Percentiles rank a stretch among this genome's conserved stretches.
These are phyloP conservation scores for Pteronotus mesoamericanus DNA, from an alignment of 2,797 vertebrate genomes.

Conservation along the genomic window DNA sequence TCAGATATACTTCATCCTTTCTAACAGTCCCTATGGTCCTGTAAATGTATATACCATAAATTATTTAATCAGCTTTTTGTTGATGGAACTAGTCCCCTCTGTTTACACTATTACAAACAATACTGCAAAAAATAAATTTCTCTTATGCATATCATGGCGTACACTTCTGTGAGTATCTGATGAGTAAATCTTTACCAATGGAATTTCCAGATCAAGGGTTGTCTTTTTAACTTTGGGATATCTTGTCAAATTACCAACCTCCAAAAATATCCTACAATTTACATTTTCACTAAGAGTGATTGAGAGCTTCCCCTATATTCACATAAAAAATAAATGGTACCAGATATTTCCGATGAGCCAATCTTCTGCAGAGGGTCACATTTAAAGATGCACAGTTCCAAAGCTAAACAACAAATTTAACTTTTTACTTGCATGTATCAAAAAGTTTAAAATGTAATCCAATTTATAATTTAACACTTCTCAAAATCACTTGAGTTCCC, in stretches of 20 bases:
- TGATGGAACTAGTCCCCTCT: not conserved
- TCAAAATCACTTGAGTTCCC: not conserved
- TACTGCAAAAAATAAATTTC: not conserved
- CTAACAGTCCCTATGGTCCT: not conserved
- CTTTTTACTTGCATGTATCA: slow-evolving; percentile 17
- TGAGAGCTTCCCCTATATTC: not conserved
- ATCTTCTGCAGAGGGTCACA: not conserved
- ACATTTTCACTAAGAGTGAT: not conserved
- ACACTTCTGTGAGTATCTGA: not conserved
- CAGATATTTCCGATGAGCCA: not conserved
- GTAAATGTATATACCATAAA: not conserved
- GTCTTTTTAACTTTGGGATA: not conserved
- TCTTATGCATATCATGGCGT: not conserved
- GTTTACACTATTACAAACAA: not conserved
- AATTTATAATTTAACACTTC: not conserved
- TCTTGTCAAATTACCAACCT: not conserved
- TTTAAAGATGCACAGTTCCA: not conserved
- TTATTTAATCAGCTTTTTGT: not conserved
- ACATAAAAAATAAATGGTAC: not conserved
- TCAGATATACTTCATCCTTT: not conserved
- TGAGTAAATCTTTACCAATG: not conserved
- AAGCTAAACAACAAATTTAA: not conserved
- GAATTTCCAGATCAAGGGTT: not conserved
- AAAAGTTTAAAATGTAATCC: not conserved
- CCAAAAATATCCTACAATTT: not conserved